Conservation (phyloP, 2,113 vertebrate genomes). For the Ramphastos sulfuratus region DNA sequence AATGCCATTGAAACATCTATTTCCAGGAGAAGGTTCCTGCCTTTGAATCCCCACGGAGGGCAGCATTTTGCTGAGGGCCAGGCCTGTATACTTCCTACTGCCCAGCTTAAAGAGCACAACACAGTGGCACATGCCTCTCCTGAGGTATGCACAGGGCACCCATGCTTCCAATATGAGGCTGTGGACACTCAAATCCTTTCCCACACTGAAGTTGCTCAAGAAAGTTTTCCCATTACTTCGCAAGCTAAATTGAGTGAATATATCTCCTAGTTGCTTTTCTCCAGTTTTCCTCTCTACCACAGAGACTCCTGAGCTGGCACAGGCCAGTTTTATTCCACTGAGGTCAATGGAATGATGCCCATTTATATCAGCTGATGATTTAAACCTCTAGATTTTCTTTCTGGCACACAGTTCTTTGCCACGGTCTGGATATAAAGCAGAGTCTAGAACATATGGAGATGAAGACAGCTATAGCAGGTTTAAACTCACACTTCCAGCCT, state of each 20-base stretch:
- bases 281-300: neutral
- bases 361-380: constrained; percentile 1
- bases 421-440: neutral
- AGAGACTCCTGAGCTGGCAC: neutral
- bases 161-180: accelerated
- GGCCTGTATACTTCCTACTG: neutral
- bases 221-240: neutral
- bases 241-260: neutral
- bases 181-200: accelerated
- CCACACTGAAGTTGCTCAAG: neutral
- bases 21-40: neutral
- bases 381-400: neutral
- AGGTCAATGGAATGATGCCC: neutral
- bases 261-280: neutral
- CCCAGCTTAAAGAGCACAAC: neutral
- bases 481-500: neutral
- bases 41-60: neutral
- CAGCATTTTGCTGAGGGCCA: neutral
- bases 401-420: neutral
- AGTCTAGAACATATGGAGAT: neutral
- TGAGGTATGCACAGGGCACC: neutral
- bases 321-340: neutral
- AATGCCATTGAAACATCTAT: neutral
- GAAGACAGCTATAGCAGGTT: neutral
- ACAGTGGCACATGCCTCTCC: neutral